Evolutionary conservation across 2,888 invertebrate species (phyloP).

Genomic region (Torymus texanus): DNA sequence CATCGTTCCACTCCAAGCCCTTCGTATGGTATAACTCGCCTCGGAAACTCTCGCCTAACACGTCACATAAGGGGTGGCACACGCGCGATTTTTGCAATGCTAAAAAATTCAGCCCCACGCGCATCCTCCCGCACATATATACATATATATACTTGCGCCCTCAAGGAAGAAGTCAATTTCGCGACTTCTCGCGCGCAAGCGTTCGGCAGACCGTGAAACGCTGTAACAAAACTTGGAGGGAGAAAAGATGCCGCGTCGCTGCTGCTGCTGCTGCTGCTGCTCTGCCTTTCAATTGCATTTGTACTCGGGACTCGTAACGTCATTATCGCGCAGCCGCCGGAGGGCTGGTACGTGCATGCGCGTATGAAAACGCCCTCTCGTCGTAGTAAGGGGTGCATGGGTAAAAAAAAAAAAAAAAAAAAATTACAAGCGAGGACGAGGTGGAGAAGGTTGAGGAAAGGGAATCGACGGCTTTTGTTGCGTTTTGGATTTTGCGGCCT

Average conservation of each 20-base stretch:
- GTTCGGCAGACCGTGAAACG: conserved; percentile 36
- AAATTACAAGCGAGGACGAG: conserved; percentile 8
- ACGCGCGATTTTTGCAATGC: conserved; percentile 12
- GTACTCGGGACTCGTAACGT: conserved; percentile 49
- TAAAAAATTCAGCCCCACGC: conserved; percentile 41
- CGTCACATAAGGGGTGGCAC: too few species aligned
- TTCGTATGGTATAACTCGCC: too few species aligned
- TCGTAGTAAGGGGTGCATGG: too few species aligned
- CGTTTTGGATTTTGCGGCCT: too few species aligned
- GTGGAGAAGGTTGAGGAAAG: too few species aligned
- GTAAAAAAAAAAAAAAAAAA: too few species aligned
- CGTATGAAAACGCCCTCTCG: background rate
- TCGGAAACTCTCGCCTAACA: too few species aligned
- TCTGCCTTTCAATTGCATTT: conserved; percentile 53
- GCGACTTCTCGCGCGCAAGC: conserved; percentile 28
- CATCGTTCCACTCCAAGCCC: too few species aligned
- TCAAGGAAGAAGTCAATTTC: conserved; percentile 51
- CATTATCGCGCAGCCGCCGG: conserved; percentile 44
- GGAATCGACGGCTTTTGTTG: too few species aligned
- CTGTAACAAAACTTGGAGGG: conserved; percentile 29
- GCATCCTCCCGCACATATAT: background rate
- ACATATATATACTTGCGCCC: background rate
- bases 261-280: background rate
- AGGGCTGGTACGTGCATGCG: background rate
- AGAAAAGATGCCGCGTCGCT: conserved; percentile 23